Evolutionary conservation across 2,797 vertebrate species (phyloP), one percentile per base, ranked within the genome.

Genomic region (Coranthus polyacanthus): DNA sequence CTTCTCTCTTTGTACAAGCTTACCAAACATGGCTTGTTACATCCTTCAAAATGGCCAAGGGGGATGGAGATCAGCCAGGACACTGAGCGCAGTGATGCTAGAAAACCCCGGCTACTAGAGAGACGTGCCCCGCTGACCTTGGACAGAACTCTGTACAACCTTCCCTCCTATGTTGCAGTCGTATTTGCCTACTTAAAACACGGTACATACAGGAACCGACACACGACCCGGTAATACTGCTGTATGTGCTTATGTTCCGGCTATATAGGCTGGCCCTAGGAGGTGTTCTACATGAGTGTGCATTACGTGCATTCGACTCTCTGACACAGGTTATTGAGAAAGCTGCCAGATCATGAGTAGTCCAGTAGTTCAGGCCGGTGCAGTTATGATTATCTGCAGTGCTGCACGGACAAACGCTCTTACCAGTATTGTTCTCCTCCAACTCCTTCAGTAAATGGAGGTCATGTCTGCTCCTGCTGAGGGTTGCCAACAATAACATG

Each of bases 11-110:
- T 67, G 44, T 44, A 63, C 47, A 74, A 70, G 66, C 64, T 72
- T 72, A 79, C 83, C 87, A 89, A 90, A 86, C 81, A 82, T 84
- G 79, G 80, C 69, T 73, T 81, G 80, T 66, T 73, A 18, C 36
- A 55, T 84, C 72, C 62, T 71, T 85, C 76, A 69, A 74, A 83
- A 72, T 53, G 49, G 45, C 65, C 41, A 34, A 54, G 17, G 38
- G 60, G 17, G 32, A 54, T 52, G 61, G 69, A 69, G 66, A 52
- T 37, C 37, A 32, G 68, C 61, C 64, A 83, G 70, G 72, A 44
- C 32, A 47, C 47, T 46, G 62, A 43, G 44, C 0, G 44, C 65
- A 71, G 60, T 34, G 49, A 78, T 46, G 64, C 54, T 69, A 65
- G 56, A 75, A 75, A 63, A 68, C 38, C 53, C 37, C 56, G 18